Conservation (phyloP, 2,888 invertebrate species). For the Cephus rjabovi region DNA sequence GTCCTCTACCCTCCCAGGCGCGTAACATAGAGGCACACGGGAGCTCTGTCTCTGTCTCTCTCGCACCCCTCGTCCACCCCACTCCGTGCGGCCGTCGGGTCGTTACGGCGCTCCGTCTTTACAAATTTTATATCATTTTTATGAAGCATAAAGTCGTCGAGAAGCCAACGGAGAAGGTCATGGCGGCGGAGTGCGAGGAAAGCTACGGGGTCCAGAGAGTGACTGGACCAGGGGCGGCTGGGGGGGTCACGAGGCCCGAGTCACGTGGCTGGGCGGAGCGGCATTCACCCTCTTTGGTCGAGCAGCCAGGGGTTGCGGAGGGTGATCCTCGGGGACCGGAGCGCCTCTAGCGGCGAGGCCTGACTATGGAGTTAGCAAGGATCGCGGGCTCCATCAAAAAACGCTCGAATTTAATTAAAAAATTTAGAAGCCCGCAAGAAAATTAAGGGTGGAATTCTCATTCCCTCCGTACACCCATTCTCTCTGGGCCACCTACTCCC, state of each 20-base stretch:
- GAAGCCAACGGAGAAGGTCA: slow-evolving; percentile 49
- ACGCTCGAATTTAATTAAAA: slow-evolving; percentile 52
- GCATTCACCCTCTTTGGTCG: slow-evolving; percentile 41
- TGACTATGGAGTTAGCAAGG: slow-evolving; percentile 14
- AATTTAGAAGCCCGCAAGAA: slow-evolving; percentile 44
- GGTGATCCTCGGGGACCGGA: slow-evolving; percentile 21
- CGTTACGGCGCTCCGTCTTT: slow-evolving; percentile 62
- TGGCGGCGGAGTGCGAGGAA: slow-evolving; percentile 7
- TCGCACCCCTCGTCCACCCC: slow-evolving; percentile 16
- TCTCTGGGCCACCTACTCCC: background rate
- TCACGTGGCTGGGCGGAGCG: slow-evolving; percentile 60
- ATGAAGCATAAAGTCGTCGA: slow-evolving; percentile 65
- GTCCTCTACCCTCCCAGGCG: slow-evolving; percentile 15
- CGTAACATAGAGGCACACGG: background rate
- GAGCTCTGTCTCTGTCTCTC: background rate
- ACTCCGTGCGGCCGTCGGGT: slow-evolving; percentile 55
- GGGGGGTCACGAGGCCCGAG: slow-evolving; percentile 18
- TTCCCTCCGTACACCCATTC: slow-evolving; percentile 26
- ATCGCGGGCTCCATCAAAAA: slow-evolving; percentile 45
- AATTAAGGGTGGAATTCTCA: slow-evolving; percentile 28
- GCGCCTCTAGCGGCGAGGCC: slow-evolving; percentile 13
- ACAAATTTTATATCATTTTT: slow-evolving; percentile 67
- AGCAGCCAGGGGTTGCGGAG: slow-evolving; percentile 12
- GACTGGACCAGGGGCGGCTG: slow-evolving; percentile 3
- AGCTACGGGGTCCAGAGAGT: slow-evolving; percentile 7